A percentile compares a stretch with the other conserved stretches of the same genome.
These are phyloP conservation scores for Drosophila tsacasi DNA, from an alignment of 1,140 invertebrate genomes.

Conservation along the genomic window DNA sequence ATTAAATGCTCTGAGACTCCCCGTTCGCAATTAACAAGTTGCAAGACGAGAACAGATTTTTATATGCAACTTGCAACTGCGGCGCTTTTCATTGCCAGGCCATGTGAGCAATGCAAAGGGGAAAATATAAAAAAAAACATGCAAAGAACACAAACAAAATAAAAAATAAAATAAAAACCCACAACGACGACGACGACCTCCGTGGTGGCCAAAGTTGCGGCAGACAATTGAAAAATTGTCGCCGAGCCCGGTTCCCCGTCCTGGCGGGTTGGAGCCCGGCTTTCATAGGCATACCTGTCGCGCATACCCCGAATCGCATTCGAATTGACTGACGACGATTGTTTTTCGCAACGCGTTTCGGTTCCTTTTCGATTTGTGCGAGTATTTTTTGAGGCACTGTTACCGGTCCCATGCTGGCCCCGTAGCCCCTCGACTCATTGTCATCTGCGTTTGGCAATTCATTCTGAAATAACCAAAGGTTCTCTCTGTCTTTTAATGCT, in stretches of 20 bases:
- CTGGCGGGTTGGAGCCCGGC: conserved; percentile 15
- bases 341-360: conserved; percentile 25
- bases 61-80: conserved; percentile 77
- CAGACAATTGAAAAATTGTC: conserved; percentile 83
- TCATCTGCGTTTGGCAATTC: conserved; percentile 72
- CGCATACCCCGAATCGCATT: conserved; percentile 80
- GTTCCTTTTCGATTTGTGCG: conserved; percentile 40
- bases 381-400: conserved; percentile 44
- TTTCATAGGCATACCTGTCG: conserved; percentile 79
- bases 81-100: conserved; percentile 80
- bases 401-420: conserved; percentile 9
- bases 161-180: conserved; percentile 9
- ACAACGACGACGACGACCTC: conserved; percentile 60
- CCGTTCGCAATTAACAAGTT: conserved; percentile 70
- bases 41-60: conserved; percentile 76
- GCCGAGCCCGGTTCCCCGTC: conserved; percentile 54
- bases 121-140: conserved; percentile 1
- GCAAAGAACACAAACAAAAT: conserved; percentile 3
- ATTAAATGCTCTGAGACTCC: conserved; percentile 56
- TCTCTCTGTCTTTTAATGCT: neutral
- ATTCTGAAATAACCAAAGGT: conserved; percentile 38
- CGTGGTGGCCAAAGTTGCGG: conserved; percentile 60
- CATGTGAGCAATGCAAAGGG: conserved; percentile 67
- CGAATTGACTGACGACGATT: conserved; percentile 81
- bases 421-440: conserved; percentile 51